Base-by-base conservation (phyloP, 2,888 invertebrate genomes). In the Phortica okadai region DNA sequence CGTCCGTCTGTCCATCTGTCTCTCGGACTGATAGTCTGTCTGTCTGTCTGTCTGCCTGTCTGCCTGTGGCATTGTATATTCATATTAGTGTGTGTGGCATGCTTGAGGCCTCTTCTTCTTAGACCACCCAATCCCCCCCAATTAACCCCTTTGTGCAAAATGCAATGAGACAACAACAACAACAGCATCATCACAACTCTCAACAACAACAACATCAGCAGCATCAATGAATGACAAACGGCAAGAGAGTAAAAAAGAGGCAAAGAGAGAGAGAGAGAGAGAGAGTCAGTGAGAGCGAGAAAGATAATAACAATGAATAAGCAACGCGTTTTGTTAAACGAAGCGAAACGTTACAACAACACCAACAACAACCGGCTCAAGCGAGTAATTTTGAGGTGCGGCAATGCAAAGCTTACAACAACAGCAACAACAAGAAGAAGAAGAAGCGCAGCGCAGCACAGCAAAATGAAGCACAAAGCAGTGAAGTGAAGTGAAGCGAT, bases 251-350 rank as follows among this genome's bases (percentile, higher is more conserved):
- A 2, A 33, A 74, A 75, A 77, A 74, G 58, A 77, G 62, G 73
- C 59, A 72, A 33, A 66, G 69, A 73, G 76, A 76, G 70, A 62
- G 80, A 81, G 59, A 76, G 64, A 77, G 74, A 77, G 76, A 76
- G 74, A 83, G 56, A 84, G 76, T 67, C 66, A 79, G 76, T 67
- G 70, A 79, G 79, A 76, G 59, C 21, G 21, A 21, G 16, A 44
- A 73, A 21, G 44, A 59, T 45, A 73, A 42, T 42, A n/a, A 73
- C 73, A 73, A 62, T 59, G 73, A 59, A 56, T 42, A 54, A 54
- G 59, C 42, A 67, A 14, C 44, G 67, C 67, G 44, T 21, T 67
- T 67, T 67, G 67, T 67, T 67, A 44, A 67, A 59, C 59, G 59
- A 59, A 59, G 44, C 67, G 67, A 67, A 67, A 67, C 67, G 42